Base-by-base conservation (phyloP, 2,888 invertebrate genomes). In the Sesamia inferens region DNA sequence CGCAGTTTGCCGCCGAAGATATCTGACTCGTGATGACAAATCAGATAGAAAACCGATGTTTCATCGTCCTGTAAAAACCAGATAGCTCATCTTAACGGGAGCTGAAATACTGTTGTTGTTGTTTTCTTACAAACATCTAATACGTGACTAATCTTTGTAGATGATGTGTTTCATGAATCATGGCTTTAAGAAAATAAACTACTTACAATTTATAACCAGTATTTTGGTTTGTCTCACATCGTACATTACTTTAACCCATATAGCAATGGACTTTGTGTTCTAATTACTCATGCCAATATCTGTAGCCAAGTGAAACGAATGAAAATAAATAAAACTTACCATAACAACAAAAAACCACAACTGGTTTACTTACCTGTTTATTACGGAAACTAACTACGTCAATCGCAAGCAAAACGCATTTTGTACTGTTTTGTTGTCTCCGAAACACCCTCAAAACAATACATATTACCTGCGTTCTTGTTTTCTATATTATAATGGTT, bases 341-440 rank as follows among this genome's bases (percentile, higher is more conserved):
- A 48, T 19, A 58, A 66, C 31, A 42, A 48, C 24, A 55, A 79
- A 74, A 67, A 70, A 79, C 48, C 69, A 44, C 63, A 70, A 64
- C 10, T 51, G 70, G 24, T 80, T 79, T 80, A 68, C 39, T 31
- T 31, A 31, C 80, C 79, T 80, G 80, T 79, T 80, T 79, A n/a
- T 68, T 19, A 59, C 24, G 19, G 48, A 71, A 57, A 42, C 16
- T 51, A 22, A 51, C 58, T 79, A 63, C 75, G 75, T 79, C 69
- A 79, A 13, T 44, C 5, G 51, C 62, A 74, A 79, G 72, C 72
- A 62, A 66, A 13, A 64, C 39, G 22, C n/a, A n/a, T n/a, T 13
- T 42, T 66, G 31, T 59, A 42, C 55, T 19, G n/a, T 71, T 66
- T 55, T 44, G 22, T 11, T 14, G 13, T 22, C 5, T 14, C 14